phyloP scores from a whole-genome alignment of 2,888 invertebrate species.

The Dendrolimus houi region DNA sequence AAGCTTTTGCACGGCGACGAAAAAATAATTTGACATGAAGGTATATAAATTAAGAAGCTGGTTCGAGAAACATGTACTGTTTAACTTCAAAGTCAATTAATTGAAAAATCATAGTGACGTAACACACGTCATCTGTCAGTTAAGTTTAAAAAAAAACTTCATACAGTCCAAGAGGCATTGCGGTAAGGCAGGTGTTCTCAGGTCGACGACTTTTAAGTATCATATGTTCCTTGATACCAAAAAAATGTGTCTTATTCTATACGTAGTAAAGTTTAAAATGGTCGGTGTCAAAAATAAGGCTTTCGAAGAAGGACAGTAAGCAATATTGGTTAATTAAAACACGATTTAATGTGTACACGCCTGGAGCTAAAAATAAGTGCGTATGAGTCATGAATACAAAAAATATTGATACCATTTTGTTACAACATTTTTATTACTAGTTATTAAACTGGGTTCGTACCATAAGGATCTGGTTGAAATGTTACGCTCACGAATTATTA shows the following conservation, averaged over 20 bases:
- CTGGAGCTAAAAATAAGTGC: not conserved
- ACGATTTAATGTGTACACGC: not conserved
- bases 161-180: constrained; percentile 29
- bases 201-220: constrained; percentile 46
- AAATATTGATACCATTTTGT: too few species aligned
- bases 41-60: too few species aligned
- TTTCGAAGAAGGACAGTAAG: not conserved
- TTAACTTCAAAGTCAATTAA: not conserved
- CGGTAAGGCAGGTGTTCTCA: constrained; percentile 48
- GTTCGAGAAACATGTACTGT: not conserved
- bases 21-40: too few species aligned
- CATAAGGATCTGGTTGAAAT: too few species aligned
- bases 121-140: not conserved
- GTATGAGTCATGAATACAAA: not conserved
- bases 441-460: too few species aligned
- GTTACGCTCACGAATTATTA: too few species aligned
- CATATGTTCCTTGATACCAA: not conserved
- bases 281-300: not conserved
- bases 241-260: not conserved
- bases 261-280: not conserved
- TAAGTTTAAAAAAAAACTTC: not conserved
- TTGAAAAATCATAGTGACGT: not conserved
- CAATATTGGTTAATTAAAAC: not conserved
- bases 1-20: too few species aligned
- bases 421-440: too few species aligned